Evolutionary conservation across 2,888 invertebrate genomes (phyloP).

Genomic region (Beris chalybata): DNA sequence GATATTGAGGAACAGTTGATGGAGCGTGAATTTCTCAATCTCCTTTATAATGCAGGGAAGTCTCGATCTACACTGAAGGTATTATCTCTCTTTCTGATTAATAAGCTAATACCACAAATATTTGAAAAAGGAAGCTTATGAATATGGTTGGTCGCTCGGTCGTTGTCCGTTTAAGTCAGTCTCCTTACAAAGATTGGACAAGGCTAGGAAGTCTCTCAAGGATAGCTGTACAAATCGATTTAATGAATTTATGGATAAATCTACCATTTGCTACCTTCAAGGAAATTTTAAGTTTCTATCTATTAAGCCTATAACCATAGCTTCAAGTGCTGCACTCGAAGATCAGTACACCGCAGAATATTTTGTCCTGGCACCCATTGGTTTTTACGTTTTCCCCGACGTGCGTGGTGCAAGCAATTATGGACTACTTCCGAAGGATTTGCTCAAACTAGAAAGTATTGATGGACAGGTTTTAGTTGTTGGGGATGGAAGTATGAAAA

Average conservation of each 20-base stretch:
- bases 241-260: background rate
- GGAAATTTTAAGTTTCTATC: background rate
- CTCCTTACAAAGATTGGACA: background rate
- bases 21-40: constrained; percentile 11
- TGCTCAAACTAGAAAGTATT: constrained; percentile 20
- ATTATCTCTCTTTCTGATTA: background rate
- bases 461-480: constrained; percentile 25
- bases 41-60: constrained; percentile 20
- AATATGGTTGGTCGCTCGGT: constrained; percentile 12
- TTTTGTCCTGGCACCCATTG: constrained; percentile 24
- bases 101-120: background rate
- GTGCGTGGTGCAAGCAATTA: constrained; percentile 21
- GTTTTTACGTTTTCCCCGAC: constrained; percentile 10
- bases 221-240: background rate
- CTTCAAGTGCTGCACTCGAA: background rate
- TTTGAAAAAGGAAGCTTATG: constrained; percentile 7
- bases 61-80: constrained; percentile 8
- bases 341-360: constrained; percentile 2
- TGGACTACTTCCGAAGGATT: constrained; percentile 29
- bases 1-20: constrained; percentile 6
- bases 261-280: background rate
- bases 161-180: background rate
- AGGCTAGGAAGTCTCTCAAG: background rate
- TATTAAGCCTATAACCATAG: background rate
- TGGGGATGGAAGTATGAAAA: constrained; percentile 23